Evolutionary conservation across 2,888 invertebrate species (phyloP).

Genomic region (Sturmia bella): DNA sequence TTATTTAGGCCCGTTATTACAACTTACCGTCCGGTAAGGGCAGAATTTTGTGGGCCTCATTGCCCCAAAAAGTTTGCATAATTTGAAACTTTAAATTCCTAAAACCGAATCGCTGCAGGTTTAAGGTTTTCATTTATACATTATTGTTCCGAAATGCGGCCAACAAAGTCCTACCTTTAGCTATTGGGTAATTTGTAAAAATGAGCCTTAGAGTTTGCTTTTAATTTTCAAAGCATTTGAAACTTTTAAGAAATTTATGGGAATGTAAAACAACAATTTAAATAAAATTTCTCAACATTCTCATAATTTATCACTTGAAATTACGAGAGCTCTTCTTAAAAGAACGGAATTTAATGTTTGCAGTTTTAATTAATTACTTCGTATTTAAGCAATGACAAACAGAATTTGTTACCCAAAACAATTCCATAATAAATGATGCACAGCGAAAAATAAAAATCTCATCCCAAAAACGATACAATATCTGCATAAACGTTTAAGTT

Average conservation of each 20-base stretch:
- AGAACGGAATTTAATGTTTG: conserved; percentile 11
- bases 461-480: conserved; percentile 58
- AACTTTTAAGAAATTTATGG: neutral
- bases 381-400: conserved; percentile 60
- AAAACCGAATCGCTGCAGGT: too few species aligned
- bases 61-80: too few species aligned
- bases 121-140: too few species aligned
- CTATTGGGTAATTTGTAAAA: too few species aligned
- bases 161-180: too few species aligned
- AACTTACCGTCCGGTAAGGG: too few species aligned
- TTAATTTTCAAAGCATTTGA: neutral
- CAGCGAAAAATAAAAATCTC: conserved; percentile 20
- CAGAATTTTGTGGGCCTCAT: too few species aligned
- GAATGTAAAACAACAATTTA: neutral
- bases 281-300: conserved; percentile 17
- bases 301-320: conserved; percentile 43
- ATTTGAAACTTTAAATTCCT: too few species aligned
- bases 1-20: too few species aligned
- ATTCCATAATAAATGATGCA: conserved; percentile 59
- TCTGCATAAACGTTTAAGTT: conserved; percentile 58
- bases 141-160: too few species aligned
- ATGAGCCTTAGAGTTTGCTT: neutral
- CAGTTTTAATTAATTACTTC: conserved; percentile 46
- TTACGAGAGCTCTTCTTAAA: neutral
- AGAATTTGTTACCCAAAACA: conserved; percentile 51